Percentiles rank a stretch among this genome's conserved stretches.
Evolutionary conservation across 2,888 invertebrate species (phyloP).

Genomic region (Aethes cnicana): DNA sequence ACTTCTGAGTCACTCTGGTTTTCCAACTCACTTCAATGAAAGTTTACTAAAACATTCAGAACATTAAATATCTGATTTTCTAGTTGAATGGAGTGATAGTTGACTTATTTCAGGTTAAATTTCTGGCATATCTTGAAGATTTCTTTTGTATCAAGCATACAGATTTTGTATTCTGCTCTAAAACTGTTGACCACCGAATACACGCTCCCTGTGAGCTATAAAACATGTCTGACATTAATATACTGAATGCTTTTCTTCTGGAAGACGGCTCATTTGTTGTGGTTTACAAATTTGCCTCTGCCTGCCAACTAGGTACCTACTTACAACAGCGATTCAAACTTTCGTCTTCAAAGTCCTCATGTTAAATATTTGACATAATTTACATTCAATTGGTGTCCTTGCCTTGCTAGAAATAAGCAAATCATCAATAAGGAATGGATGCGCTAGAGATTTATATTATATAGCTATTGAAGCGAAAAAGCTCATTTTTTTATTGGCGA

Average conservation of each 20-base stretch:
- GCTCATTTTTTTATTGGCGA: too few species aligned
- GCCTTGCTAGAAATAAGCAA: neutral
- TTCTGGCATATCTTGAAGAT: neutral
- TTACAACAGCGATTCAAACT: constrained; percentile 11
- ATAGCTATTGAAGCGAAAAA: too few species aligned
- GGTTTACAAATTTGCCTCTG: constrained; percentile 29
- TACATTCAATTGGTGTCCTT: neutral
- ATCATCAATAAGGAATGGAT: neutral
- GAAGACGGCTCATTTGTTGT: constrained; percentile 30
- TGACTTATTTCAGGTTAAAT: neutral
- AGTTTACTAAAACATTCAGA: too few species aligned
- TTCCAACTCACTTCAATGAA: constrained; percentile 15
- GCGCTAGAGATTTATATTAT: too few species aligned
- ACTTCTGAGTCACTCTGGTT: constrained; percentile 25
- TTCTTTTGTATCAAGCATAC: neutral
- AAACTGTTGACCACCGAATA: constrained; percentile 9
- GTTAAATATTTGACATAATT: constrained; percentile 20
- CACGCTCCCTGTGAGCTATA: constrained; percentile 8
- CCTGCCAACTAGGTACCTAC: constrained; percentile 28
- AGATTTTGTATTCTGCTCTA: neutral
- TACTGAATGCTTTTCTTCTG: constrained; percentile 24
- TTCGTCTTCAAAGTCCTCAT: constrained; percentile 13
- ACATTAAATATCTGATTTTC: too few species aligned
- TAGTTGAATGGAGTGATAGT: neutral
- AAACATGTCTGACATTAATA: constrained; percentile 25